Evolutionary conservation across 2,113 vertebrate species (phyloP).

Genomic region (Echinops telfairi): DNA sequence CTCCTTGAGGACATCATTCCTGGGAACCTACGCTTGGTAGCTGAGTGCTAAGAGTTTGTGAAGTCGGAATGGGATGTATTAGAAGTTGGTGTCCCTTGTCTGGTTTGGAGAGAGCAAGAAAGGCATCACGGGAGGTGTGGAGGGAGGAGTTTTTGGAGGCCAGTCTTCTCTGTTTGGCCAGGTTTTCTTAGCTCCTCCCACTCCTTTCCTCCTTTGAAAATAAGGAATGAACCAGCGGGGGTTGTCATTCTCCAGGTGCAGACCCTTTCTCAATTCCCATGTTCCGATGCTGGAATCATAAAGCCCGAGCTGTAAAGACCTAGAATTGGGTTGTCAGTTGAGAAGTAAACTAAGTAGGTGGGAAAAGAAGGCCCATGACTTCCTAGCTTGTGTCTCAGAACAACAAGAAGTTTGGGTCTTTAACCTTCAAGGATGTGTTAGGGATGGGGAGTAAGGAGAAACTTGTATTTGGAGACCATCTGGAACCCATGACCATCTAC

Average conservation of each 20-base stretch:
- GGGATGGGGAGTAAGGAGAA: neutral
- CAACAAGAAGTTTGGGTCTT: neutral
- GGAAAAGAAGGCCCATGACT: neutral
- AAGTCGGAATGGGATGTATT: neutral
- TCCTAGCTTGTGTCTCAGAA: neutral
- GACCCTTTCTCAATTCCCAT: neutral
- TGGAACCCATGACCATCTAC: neutral
- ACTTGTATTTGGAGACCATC: neutral
- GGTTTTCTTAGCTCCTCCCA: neutral
- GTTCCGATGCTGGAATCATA: neutral
- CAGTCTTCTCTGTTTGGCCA: neutral
- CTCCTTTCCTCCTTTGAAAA: neutral
- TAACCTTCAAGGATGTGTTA: neutral
- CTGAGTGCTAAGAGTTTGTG: neutral
- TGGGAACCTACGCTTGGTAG: neutral
- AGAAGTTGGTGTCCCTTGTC: neutral
- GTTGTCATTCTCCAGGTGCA: neutral
- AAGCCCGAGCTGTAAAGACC: neutral
- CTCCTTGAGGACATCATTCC: neutral
- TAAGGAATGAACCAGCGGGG: neutral
- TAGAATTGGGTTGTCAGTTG: neutral
- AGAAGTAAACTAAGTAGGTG: neutral
- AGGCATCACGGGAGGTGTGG: neutral
- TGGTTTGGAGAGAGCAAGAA: slow-evolving; percentile 12
- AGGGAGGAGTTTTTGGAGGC: neutral